phyloP scores from a whole-genome alignment of 2,888 invertebrate genomes.

The Zhuqinia jingwanae region DNA sequence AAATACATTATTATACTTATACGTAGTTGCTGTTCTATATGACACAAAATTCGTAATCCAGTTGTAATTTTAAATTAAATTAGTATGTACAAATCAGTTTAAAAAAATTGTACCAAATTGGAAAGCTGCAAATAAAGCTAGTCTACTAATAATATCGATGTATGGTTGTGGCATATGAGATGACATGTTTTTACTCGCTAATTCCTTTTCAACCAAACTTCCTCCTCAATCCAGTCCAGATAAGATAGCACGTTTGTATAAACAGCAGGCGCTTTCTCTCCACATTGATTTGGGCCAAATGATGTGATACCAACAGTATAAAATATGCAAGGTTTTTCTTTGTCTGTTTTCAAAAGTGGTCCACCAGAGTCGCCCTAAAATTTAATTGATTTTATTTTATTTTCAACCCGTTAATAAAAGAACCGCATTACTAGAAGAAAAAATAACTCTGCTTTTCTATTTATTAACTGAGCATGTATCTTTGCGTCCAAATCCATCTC shows the following conservation, averaged over 20 bases:
- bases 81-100: too few species aligned
- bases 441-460: too few species aligned
- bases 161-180: too few species aligned
- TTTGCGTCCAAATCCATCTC: conserved; percentile 55
- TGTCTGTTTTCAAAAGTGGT: conserved; percentile 53
- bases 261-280: conserved; percentile 70
- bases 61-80: too few species aligned
- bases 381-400: not conserved
- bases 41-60: too few species aligned
- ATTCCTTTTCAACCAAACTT: conserved; percentile 65
- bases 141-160: too few species aligned
- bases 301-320: conserved; percentile 70
- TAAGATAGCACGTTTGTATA: conserved; percentile 76
- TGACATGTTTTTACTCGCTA: too few species aligned
- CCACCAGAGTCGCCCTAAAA: conserved; percentile 72
- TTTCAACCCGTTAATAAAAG: not conserved
- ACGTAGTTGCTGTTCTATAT: too few species aligned
- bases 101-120: too few species aligned
- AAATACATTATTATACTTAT: too few species aligned
- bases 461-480: conserved; percentile 74
- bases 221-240: conserved; percentile 75
- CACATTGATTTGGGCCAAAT: conserved; percentile 73
- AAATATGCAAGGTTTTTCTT: conserved; percentile 60
- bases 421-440: too few species aligned
- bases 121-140: too few species aligned